These are phyloP conservation scores for Achatina immaculata DNA, from an alignment of 1,140 invertebrate species.

Conservation along the genomic window DNA sequence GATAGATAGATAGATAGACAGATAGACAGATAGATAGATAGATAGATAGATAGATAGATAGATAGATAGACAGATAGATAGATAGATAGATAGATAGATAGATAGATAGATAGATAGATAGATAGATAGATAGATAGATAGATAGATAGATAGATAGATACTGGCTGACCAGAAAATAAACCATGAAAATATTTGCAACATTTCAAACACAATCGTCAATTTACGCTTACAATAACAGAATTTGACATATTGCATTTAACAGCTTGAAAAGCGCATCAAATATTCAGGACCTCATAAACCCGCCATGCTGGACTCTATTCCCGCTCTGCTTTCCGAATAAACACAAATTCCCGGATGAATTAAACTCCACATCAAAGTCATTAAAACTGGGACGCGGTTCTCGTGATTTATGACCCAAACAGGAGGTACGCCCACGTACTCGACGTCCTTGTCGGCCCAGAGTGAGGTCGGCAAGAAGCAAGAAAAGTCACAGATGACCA, in stretches of 20 bases:
- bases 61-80: neutral
- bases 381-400: neutral
- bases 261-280: too few species aligned
- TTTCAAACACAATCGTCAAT: too few species aligned
- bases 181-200: too few species aligned
- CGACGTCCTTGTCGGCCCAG: neutral
- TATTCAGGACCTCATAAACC: too few species aligned
- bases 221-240: too few species aligned
- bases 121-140: conserved; percentile 1
- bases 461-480: neutral
- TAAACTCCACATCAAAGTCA: neutral
- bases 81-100: conserved; percentile 4
- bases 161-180: too few species aligned
- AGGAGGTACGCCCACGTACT: neutral
- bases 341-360: neutral
- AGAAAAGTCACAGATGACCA: conserved; percentile 2
- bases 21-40: neutral
- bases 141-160: too few species aligned
- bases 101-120: conserved; percentile 3
- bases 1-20: too few species aligned
- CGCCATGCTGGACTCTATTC: neutral
- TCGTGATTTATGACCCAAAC: neutral
- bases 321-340: neutral
- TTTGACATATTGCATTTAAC: too few species aligned
- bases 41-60: neutral